phyloP scores from a whole-genome alignment of 2,888 invertebrate species.

The Drosophila mimetica region DNA sequence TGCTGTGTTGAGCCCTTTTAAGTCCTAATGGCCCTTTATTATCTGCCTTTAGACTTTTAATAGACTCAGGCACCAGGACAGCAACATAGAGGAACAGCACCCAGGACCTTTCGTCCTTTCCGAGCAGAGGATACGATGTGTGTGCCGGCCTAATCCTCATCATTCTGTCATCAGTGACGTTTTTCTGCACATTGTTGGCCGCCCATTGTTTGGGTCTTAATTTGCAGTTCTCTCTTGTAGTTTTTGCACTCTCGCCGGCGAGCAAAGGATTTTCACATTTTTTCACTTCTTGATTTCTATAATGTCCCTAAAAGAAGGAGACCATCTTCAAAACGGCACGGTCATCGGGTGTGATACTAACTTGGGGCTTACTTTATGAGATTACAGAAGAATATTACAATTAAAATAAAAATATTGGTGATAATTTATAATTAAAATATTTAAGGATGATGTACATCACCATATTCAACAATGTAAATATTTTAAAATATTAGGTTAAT shows the following conservation, averaged over 20 bases:
- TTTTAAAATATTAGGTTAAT: no score
- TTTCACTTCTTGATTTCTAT: slow-evolving; percentile 64
- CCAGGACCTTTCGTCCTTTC: slow-evolving; percentile 40
- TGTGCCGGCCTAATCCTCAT: slow-evolving; percentile 83
- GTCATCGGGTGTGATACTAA: slow-evolving; percentile 2
- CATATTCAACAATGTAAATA: no score
- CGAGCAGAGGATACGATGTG: slow-evolving; percentile 26
- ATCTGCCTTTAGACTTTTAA: slow-evolving; percentile 84
- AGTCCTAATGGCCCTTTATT: slow-evolving; percentile 84
- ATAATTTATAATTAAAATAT: no score
- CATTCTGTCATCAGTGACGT: slow-evolving; percentile 83
- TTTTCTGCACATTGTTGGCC: slow-evolving; percentile 76
- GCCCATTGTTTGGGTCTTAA: slow-evolving; percentile 71
- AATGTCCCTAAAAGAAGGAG: slow-evolving; percentile 15
- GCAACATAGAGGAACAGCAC: slow-evolving; percentile 41
- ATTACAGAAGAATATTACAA: no score
- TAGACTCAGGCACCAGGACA: slow-evolving; percentile 82
- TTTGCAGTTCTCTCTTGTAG: slow-evolving; percentile 64
- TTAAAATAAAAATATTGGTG: no score
- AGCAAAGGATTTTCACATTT: slow-evolving; percentile 60
- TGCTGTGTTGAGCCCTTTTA: slow-evolving; percentile 84
- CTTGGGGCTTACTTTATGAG: not conserved
- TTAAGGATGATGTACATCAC: no score
- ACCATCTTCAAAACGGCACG: not conserved
- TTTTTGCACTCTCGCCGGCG: slow-evolving; percentile 38